Base-by-base conservation (phyloP, 1,140 invertebrate species). In the Argopecten irradians region DNA sequence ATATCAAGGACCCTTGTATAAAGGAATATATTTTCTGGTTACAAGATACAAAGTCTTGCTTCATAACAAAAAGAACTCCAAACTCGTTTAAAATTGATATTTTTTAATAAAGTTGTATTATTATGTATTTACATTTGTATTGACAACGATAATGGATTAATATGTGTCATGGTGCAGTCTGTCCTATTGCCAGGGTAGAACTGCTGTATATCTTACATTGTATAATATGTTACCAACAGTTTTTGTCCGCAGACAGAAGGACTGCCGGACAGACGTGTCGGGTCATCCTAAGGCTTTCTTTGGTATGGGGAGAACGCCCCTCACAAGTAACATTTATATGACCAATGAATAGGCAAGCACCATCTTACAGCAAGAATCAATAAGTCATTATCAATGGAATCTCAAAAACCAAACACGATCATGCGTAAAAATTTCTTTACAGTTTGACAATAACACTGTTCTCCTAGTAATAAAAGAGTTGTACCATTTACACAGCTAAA, bases 21-120 rank as follows among this genome's bases (percentile, higher is more conserved):
- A n/a, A n/a, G n/a, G n/a, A n/a, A n/a, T n/a, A n/a, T n/a, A n/a
- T n/a, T n/a, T n/a, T n/a, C n/a, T n/a, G n/a, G n/a, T n/a, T n/a
- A n/a, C n/a, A n/a, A n/a, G n/a, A n/a, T n/a, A n/a, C n/a, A n/a
- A n/a, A n/a, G n/a, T n/a, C n/a, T n/a, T n/a, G n/a, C n/a, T n/a
- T n/a, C n/a, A n/a, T n/a, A 28, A 71, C 22, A 71, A 71, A 39
- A 71, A 71, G n/a, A 71, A 71, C 55, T 71, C 55, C n/a, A 71
- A 16, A 0, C 55, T 71, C n/a, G 55, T 5, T 7, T 46, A 71
- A 19, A 55, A 55, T 71, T 8, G 5, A 22, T 46, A 46, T 46
- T 71, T 71, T 71, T 71, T 71, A 71, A 71, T 71, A 71, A 71
- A 71, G n/a, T 71, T 71, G 55, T 71, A 28, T 71, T 28, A 28